These are phyloP conservation scores for Drosophila leonis DNA, from an alignment of 2,888 invertebrate genomes.

Conservation along the genomic window DNA sequence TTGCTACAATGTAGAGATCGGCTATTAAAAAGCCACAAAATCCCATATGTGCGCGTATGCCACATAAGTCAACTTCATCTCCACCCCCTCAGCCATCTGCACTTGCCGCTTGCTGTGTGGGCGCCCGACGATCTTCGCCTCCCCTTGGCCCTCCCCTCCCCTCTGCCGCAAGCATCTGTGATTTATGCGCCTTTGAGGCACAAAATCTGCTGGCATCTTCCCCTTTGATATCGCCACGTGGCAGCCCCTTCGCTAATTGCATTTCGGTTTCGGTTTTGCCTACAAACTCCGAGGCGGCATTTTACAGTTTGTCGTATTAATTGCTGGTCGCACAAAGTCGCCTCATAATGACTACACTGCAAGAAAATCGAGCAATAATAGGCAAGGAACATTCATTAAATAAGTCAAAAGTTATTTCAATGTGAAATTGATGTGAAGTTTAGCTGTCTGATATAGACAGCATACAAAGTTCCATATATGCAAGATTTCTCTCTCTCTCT, in stretches of 20 bases:
- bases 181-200: slow-evolving; percentile 73
- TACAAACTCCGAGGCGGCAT: slow-evolving; percentile 44
- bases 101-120: slow-evolving; percentile 53
- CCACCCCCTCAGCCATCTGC: not conserved
- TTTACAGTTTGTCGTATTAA: slow-evolving; percentile 82
- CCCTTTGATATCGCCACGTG: slow-evolving; percentile 68
- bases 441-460: not conserved
- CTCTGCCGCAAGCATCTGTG: slow-evolving; percentile 42
- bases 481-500: no score
- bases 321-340: slow-evolving; percentile 60
- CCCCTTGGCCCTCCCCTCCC: not conserved
- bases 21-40: slow-evolving; percentile 79
- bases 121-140: slow-evolving; percentile 38
- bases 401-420: not conserved
- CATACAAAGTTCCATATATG: no score
- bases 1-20: slow-evolving; percentile 68
- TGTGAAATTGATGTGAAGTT: not conserved
- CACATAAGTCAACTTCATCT: slow-evolving; percentile 66
- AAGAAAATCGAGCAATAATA: slow-evolving; percentile 9
- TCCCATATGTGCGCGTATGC: slow-evolving; percentile 54
- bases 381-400: no score
- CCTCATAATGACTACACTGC: slow-evolving; percentile 25
- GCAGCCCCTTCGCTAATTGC: slow-evolving; percentile 70
- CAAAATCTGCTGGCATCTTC: slow-evolving; percentile 47
- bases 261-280: slow-evolving; percentile 45